Percentiles rank a stretch among this genome's conserved stretches.
Evolutionary conservation across 2,113 vertebrate species (phyloP).

Genomic region (Speoplatyrhinus poulsoni): DNA sequence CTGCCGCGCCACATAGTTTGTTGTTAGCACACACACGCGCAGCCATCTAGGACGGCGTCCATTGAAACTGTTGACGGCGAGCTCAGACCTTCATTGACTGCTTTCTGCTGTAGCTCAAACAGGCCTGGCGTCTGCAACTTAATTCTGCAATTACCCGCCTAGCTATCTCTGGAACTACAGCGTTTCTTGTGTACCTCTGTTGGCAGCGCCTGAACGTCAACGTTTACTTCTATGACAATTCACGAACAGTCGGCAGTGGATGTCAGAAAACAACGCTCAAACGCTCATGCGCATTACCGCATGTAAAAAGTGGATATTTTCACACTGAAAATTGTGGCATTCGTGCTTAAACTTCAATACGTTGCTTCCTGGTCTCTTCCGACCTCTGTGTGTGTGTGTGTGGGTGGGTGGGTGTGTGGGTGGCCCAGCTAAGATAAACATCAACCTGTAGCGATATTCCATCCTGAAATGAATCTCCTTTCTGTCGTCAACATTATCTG

Average conservation of each 20-base stretch:
- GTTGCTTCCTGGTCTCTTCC: not conserved
- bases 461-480: not conserved
- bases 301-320: not conserved
- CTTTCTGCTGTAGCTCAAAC: conserved; percentile 22
- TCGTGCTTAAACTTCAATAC: too few species aligned
- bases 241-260: not conserved
- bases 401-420: too few species aligned
- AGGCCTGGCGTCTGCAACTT: conserved; percentile 3
- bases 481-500: not conserved
- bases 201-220: conserved; percentile 4
- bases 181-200: conserved; percentile 1
- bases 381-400: not conserved
- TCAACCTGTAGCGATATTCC: too few species aligned
- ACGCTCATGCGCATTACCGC: not conserved
- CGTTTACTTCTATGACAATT: not conserved
- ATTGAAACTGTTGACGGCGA: not conserved
- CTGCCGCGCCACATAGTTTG: too few species aligned
- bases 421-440: too few species aligned
- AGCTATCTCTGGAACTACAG: conserved; percentile 10
- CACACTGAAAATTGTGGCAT: not conserved
- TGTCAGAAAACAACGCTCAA: not conserved
- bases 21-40: too few species aligned
- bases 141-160: not conserved
- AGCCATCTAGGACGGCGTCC: too few species aligned
- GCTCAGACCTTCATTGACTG: conserved; percentile 62